Evolutionary conservation across 2,888 invertebrate genomes (phyloP), one percentile per base, ranked within the genome.

Genomic region (Dione vanillae): DNA sequence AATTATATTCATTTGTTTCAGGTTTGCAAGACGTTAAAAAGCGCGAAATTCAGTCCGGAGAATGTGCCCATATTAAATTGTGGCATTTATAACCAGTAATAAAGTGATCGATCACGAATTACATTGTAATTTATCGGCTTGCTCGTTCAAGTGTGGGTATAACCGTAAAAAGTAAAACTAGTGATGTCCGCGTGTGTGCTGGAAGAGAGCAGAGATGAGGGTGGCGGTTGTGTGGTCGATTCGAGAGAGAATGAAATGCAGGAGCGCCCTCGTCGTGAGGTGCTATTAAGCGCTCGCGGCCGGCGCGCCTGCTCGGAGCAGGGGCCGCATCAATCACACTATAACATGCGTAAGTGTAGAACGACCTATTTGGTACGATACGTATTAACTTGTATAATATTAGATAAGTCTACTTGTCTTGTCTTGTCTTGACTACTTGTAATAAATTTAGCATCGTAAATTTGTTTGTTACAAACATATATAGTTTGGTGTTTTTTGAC

Each of bases 261-360:
- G 88, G 91, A 90, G 78, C 85, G 89, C 51, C 83, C 91, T 56
- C 87, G 93, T 64, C 87, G 94, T 72, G 94, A 95, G 74, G 93
- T 94, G 68, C 85, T 94, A 65, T 81, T 95, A 75, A 94, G 94
- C 61, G 94, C 92, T 0, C 87, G 94, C 59, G 95, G 94, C 2
- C 90, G 95, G 47, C 91, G 96, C 49, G 95, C 96, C 11, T 95
- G 95, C 83, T 96, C 96, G 66, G 96, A 96, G 81, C 96, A 96
- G 82, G 95, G 95, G 14, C 95, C 95, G n/a, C 95, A 95, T 88
- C 95, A 95, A 49, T 94, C 94, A 41, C 88, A 91, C 35, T 88
- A 87, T 64, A 64, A 64, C 74, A 83, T 91, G 76, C 89, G 93
- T 92, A 81, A 92, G 92, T 85, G 43, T 45, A 45, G 27, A 45